Evolutionary conservation across 2,113 vertebrate genomes (phyloP), one percentile per base, ranked within the genome.

Genomic region (Brachyhypopomus gauderio): DNA sequence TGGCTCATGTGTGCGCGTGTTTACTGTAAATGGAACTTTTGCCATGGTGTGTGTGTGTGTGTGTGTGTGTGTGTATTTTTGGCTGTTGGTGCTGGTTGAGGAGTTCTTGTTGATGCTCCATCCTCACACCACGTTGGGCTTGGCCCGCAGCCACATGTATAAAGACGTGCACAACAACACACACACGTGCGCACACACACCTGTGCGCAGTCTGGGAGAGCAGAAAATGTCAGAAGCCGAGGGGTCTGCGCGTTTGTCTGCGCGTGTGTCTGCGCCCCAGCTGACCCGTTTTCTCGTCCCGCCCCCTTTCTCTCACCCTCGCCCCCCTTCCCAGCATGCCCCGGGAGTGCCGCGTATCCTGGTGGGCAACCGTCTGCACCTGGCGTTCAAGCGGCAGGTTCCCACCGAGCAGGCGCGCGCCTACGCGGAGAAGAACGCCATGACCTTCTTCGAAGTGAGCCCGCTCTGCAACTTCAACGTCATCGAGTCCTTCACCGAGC

Each of bases 371-470:
- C 93, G 98, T 81, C 95, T 99, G 5, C 98, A 99, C 88, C 85
- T 99, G 36, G 98, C 98, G 63, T 99, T 98, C 91, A 99, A 98
- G 89, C 89, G 98, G 38, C 97, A 98, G 90, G 98, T 99, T 23
- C 97, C 96, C 0, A 99, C 98, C 0, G 98, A 99, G 92, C 97
- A 98, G 87, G 98, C 98, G 0, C 93, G 97, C 0, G 95, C 97
- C 1, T 98, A 99, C 0, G 98, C 98, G 0, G 97, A 99, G 89
- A 98, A 97, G 89, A 99, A 98, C 87, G 96, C 95, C 89, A 99
- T 99, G 98, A 99, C 98, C 0, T 99, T 99, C 88, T 99, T 99
- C 0, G 98, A 99, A 88, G 97, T 99, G 92, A 99, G 97, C 86
- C 98, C 98, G 0, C 92, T 99, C 78, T 99, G 98, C 93, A 99